Base-by-base conservation (phyloP, 1,140 invertebrate species). In the Anastatus disparis region DNA sequence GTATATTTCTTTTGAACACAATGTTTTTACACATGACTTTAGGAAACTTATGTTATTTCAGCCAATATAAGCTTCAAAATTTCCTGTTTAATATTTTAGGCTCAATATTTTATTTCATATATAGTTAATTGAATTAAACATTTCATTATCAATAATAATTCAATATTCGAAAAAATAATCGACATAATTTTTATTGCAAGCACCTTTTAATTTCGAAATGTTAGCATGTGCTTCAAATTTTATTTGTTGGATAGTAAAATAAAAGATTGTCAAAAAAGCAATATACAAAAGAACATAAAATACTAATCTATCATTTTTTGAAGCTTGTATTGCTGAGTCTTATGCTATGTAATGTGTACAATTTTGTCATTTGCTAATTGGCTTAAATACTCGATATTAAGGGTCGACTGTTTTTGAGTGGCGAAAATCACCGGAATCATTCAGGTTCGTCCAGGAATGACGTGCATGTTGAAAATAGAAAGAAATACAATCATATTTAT, bases 1-100 rank as follows among this genome's bases (percentile, higher is more conserved):
- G 80, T 83, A 85, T 84, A 84, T 82, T 84, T 81, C 55, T 84
- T 84, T 79, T 86, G 84, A 86, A 86, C 85, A 86, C 84, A 86
- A 86, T 85, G 78, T 85, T 85, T 85, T 86, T 85, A 85, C 81
- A 84, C 76, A 81, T 84, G 82, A 85, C 83, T 79, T 85, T 84
- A 86, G 84, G 84, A 85, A 86, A 85, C 82, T 85, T 86, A 86
- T 78, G 78, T 83, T 85, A 85, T 75, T 80, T 79, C 81, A 76
- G 78, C 76, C 78, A 77, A 77, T 79, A 79, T 80, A 81, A 79
- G 80, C 82, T 84, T 78, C 81, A 80, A 61, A 62, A 50, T 53
- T 35, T 65, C 7, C n/a, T 55, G 17, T 31, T 2, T n/a, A n/a
- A n/a, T n/a, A n/a, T n/a, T 27, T 46, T 46, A 61, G 42, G 42